phyloP scores from a whole-genome alignment of 2,797 vertebrate species.

The Mustela erminea region DNA sequence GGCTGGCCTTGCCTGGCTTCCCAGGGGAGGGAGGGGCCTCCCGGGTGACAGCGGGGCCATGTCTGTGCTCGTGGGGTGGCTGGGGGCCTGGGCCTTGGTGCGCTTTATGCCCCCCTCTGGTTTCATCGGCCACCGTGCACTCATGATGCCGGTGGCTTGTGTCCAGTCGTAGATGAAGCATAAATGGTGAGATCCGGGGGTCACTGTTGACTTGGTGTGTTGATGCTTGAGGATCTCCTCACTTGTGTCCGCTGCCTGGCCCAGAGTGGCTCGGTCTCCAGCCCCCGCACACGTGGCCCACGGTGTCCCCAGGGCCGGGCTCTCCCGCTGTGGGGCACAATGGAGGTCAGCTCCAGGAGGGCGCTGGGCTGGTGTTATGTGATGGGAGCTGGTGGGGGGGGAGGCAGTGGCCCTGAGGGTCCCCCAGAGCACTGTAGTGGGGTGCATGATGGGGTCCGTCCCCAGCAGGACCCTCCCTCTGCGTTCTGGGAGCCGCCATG shows the following conservation, averaged over 20 bases:
- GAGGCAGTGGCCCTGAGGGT: too few relatives aligned
- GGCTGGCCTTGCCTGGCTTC: not conserved
- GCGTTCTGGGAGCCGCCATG: not conserved
- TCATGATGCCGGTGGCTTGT: fast-evolving
- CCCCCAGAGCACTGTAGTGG: not conserved
- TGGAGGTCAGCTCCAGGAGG: not conserved
- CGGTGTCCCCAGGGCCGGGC: fast-evolving
- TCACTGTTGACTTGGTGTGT: too few relatives aligned
- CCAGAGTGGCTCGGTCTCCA: fast-evolving
- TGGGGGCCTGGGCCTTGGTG: not conserved
- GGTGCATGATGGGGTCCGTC: not conserved
- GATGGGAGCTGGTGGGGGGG: not conserved
- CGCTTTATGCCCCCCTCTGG: fast-evolving
- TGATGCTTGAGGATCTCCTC: fast-evolving
- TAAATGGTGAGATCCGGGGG: not conserved
- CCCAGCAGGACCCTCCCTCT: not conserved
- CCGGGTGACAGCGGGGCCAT: not conserved
- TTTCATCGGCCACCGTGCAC: fast-evolving
- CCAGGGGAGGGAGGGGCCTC: not conserved
- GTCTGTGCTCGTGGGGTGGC: not conserved
- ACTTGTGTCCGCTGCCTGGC: fast-evolving
- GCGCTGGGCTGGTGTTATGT: fast-evolving
- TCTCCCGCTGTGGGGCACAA: fast-evolving
- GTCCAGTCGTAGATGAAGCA: fast-evolving
- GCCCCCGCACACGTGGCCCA: fast-evolving